phyloP scores from a whole-genome alignment of 2,797 vertebrate species.

The Alcedo atthis region DNA sequence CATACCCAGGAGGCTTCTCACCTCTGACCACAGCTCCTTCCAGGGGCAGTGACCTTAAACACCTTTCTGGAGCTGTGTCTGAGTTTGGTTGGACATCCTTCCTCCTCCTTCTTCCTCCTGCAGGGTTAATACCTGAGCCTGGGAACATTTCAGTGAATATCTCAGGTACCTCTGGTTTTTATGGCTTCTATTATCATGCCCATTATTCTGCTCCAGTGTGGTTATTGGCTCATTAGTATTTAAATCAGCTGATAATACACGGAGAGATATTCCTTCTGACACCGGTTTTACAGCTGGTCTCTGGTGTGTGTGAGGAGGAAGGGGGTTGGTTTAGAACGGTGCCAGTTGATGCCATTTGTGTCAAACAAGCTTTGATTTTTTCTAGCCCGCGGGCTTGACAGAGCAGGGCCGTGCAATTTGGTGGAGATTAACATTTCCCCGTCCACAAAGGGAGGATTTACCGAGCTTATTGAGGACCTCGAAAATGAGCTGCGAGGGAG shows the following conservation, averaged over 20 bases:
- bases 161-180: background rate
- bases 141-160: background rate
- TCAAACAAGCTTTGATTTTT: conserved; percentile 49
- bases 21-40: background rate
- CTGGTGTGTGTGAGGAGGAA: background rate
- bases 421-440: conserved; percentile 18
- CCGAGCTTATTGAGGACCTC: background rate
- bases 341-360: conserved; percentile 33
- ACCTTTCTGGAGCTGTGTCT: background rate
- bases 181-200: background rate
- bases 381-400: conserved; percentile 32
- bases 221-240: conserved; percentile 67
- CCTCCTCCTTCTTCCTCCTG: background rate
- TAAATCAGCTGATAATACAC: conserved; percentile 54
- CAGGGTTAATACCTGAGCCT: background rate
- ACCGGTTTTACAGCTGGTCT: conserved; percentile 14
- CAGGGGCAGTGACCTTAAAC: background rate
- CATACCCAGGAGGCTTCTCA: background rate
- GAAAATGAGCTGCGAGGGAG: background rate
- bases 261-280: conserved; percentile 13
- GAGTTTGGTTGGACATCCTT: background rate
- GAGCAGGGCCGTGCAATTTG: conserved; percentile 15
- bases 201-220: conserved; percentile 41
- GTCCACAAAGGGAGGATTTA: conserved; percentile 30
- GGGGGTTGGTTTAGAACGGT: background rate